A percentile compares a stretch with the other conserved stretches of the same genome.
Evolutionary conservation across 2,113 vertebrate genomes (phyloP).

Genomic region (Bubalus kerabau): DNA sequence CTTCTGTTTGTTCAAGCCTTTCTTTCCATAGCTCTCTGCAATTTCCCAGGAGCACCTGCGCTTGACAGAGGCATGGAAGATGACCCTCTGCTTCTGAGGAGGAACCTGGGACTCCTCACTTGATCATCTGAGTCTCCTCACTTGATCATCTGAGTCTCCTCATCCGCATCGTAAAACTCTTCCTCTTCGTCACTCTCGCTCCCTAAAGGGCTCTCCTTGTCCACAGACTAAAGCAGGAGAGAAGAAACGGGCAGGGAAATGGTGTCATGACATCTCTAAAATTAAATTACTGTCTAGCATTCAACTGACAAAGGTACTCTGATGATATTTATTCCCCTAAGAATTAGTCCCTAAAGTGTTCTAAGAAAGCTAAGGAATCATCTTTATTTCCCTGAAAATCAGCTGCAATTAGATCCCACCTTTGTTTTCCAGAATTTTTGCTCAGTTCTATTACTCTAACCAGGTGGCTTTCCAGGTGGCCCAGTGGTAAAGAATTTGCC

Average conservation of each 20-base stretch:
- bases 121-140: conserved; percentile 85
- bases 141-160: conserved; percentile 85
- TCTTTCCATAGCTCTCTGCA: too few relatives aligned
- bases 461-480: neutral
- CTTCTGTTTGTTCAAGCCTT: neutral
- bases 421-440: neutral
- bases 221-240: conserved; percentile 65
- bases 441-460: neutral
- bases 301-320: neutral
- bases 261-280: neutral
- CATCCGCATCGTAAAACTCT: conserved; percentile 81
- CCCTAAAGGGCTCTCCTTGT: conserved; percentile 66
- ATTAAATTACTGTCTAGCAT: neutral
- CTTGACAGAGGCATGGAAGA: neutral
- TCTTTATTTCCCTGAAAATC: neutral
- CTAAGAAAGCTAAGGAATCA: neutral
- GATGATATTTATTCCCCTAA: neutral
- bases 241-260: neutral
- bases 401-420: neutral
- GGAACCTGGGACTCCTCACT: conserved; percentile 38
- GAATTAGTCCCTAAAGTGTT: neutral
- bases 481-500: neutral
- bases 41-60: neutral
- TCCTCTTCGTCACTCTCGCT: conserved; percentile 81
- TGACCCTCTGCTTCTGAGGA: neutral